Evolutionary conservation across 2,113 vertebrate species (phyloP).

Genomic region (Ammodytes marinus): DNA sequence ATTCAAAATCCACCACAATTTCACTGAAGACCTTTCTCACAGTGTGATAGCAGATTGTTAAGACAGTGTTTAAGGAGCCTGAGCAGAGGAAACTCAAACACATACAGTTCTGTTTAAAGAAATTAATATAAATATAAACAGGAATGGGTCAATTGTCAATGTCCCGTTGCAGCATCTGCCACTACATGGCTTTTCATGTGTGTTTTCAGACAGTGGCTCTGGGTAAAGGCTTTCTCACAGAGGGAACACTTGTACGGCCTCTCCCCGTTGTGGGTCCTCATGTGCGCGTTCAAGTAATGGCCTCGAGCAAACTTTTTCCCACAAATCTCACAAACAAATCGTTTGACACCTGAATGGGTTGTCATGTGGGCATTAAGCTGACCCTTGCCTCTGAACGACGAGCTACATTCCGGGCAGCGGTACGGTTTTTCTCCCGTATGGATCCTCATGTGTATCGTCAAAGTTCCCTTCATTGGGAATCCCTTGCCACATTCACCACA

Average conservation of each 20-base stretch:
- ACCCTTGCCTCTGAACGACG: slow-evolving; percentile 65
- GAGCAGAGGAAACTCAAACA: too few relatives aligned
- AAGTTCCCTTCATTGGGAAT: slow-evolving; percentile 47
- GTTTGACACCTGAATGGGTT: slow-evolving; percentile 60
- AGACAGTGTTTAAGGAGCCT: too few relatives aligned
- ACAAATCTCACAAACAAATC: slow-evolving; percentile 60
- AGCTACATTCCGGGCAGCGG: slow-evolving; percentile 62
- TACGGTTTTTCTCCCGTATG: slow-evolving; percentile 69
- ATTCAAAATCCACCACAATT: too few relatives aligned
- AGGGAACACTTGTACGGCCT: slow-evolving; percentile 65
- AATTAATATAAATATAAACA: too few relatives aligned
- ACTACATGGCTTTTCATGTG: slow-evolving; percentile 67
- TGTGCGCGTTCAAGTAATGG: slow-evolving; percentile 68
- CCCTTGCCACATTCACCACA: slow-evolving; percentile 61
- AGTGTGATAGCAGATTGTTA: too few relatives aligned
- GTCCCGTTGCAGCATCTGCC: background rate
- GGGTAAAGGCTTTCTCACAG: slow-evolving; percentile 72
- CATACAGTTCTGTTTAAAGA: too few relatives aligned
- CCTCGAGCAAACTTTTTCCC: slow-evolving; percentile 72
- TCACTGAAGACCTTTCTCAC: too few relatives aligned
- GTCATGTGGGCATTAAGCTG: slow-evolving; percentile 64
- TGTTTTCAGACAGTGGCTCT: slow-evolving; percentile 74
- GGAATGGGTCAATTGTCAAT: background rate
- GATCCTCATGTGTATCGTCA: slow-evolving; percentile 70
- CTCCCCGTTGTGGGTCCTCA: slow-evolving; percentile 76